phyloP scores from a whole-genome alignment of 1,140 invertebrate species.

The Papilio helenus region DNA sequence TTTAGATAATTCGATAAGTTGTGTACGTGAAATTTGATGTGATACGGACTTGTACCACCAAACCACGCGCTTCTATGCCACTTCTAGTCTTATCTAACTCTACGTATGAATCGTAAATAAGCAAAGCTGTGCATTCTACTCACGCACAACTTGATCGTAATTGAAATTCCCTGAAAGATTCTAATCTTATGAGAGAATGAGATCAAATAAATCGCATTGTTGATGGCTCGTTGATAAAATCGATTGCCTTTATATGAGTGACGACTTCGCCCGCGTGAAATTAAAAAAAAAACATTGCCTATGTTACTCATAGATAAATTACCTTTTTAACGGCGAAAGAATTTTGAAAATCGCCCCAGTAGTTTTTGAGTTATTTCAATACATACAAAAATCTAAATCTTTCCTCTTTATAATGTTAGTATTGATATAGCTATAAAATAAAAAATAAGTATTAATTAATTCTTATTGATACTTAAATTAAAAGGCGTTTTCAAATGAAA shows the following conservation, averaged over 20 bases:
- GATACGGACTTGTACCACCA: neutral
- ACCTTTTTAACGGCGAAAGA: no score
- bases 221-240: neutral
- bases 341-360: no score
- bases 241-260: conserved; percentile 2
- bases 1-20: conserved; percentile 5
- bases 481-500: neutral
- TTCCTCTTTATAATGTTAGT: no score
- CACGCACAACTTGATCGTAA: conserved; percentile 33
- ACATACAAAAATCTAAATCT: no score
- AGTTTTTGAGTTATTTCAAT: no score
- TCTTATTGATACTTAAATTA: neutral
- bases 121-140: conserved; percentile 30
- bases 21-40: conserved; percentile 4
- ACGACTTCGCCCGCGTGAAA: no score
- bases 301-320: no score
- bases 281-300: no score
- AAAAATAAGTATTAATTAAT: neutral
- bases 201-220: conserved; percentile 33
- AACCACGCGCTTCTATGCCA: neutral
- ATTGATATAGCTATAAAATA: no score
- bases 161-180: conserved; percentile 32
- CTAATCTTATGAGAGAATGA: conserved; percentile 12
- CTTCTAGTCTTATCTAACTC: neutral
- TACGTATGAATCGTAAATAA: conserved; percentile 2